Base-by-base conservation (phyloP, 2,888 invertebrate species). In the Sussaba pulchella region DNA sequence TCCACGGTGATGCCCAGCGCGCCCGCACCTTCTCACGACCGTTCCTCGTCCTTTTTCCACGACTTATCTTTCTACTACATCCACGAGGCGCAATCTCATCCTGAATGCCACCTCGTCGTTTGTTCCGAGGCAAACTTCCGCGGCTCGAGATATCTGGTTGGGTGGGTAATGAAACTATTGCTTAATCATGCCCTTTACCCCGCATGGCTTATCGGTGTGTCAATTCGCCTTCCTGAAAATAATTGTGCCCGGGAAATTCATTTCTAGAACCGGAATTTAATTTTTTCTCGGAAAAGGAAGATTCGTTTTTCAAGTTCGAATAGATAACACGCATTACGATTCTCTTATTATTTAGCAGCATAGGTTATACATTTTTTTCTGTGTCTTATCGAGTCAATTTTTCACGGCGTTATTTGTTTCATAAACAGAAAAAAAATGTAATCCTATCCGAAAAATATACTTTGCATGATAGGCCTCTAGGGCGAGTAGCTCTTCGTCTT, bases 31-130 rank as follows among this genome's bases (percentile, higher is more conserved):
- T 59, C 47, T 10, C 45, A 17, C 54, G 12, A 31, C 17, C 72
- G 59, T 77, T 78, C 73, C 76, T 78, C 79, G 54, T 80, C 81
- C 70, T 73, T 78, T 76, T n/a, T 84, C 80, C 83, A 83, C 83
- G 83, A 86, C 87, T 88, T 88, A 88, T 88, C 89, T 85, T 81
- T 82, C 74, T 73, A 74, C 84, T 87, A 87, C 87, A 87, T 87
- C 86, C 87, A 78, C 74, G 82, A 84, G 78, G 78, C 82, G 74
- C 76, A 78, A 81, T 84, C 79, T 82, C 67, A 59, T 64, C 67
- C 57, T 67, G 76, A 76, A 54, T 57, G 72, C 78, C 59, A 74
- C 64, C 74, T 59, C 43, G 78, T 81, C 83, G 78, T 83, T 83
- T 82, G 79, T 82, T 82, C 70, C 63, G 17, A 52, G 66, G 66